Evolutionary conservation across 2,113 vertebrate species (phyloP), one percentile per base, ranked within the genome.

Genomic region (Tachysurus fulvidraco): DNA sequence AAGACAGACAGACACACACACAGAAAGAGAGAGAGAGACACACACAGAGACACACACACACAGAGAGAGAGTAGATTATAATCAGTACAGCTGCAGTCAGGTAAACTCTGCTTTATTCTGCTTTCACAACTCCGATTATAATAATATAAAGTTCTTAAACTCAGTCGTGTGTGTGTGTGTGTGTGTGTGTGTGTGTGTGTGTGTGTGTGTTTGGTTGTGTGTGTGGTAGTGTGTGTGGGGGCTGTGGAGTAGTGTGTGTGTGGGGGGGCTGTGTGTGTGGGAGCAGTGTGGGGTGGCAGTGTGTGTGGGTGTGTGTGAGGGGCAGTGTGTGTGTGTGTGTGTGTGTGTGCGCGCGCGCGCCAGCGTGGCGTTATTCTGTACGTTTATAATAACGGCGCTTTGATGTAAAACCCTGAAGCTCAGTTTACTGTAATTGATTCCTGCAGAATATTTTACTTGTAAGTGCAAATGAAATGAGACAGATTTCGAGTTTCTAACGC

Each of bases 341-440:
- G 73, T 1, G 52, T 0, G 16, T 4, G 52, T 12, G 77, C 0
- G 54, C 6, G 77, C n/a, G 54, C 54, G 77, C 77, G 77, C 77
- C 77, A 57, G 54, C 77, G 77, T 80, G 77, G 54, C 54, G 77
- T 23, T 59, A 41, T 23, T 36, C 17, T 36, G 54, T 80, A 80
- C 30, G 14, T 30, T 21, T 55, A 55, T 55, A 57, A 21, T 79
- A 57, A 78, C 50, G 76, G 50, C n/a, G 65, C 28, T 69, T 5
- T 41, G 67, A 19, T 69, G 67, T 10, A 23, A 4, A 73, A 11
- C 4, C 3, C 69, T 44, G 36, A 44, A 11, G 9, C 9, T 1
- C 17, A 23, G 36, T 19, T 30, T 67, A 16, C 5, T 67, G 28
- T 67, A 9, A 28, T 65, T 64, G 21, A 23, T 73, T 23, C 9